Conservation (phyloP, 2,113 vertebrate genomes). For the Ancistrus triradiatus region DNA sequence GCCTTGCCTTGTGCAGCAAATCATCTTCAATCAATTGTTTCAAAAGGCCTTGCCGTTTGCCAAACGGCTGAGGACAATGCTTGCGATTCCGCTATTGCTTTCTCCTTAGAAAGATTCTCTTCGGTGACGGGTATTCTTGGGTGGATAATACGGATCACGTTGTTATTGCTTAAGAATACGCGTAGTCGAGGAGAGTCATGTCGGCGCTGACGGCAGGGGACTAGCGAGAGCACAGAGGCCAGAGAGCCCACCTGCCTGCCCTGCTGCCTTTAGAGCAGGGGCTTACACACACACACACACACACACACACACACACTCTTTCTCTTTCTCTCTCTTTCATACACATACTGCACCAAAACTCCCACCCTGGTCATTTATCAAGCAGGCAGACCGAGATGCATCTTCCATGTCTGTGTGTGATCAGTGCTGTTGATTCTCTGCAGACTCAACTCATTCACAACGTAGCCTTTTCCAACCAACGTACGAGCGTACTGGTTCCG, state of each 20-base stretch:
- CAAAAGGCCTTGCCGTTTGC: constrained; percentile 51
- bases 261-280: constrained; percentile 35
- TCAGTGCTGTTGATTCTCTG: constrained; percentile 36
- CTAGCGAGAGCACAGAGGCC: constrained; percentile 50
- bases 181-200: constrained; percentile 99
- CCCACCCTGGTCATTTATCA: constrained; percentile 35
- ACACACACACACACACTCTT: constrained; percentile 18
- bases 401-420: constrained; percentile 36
- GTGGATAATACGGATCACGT: constrained; percentile 99
- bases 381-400: constrained; percentile 39
- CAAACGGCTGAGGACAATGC: constrained; percentile 52
- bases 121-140: constrained; percentile 99
- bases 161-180: constrained; percentile 99
- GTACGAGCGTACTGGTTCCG: neutral
- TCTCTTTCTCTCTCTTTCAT: neutral
- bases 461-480: constrained; percentile 7
- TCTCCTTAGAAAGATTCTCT: constrained; percentile 83
- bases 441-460: constrained; percentile 18
- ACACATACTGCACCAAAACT: constrained; percentile 9
- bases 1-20: constrained; percentile 62
- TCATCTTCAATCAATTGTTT: constrained; percentile 70
- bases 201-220: constrained; percentile 74
- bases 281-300: constrained; percentile 33
- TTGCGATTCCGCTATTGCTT: constrained; percentile 58
- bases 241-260: constrained; percentile 51